Evolutionary conservation across 2,113 vertebrate genomes (phyloP).

Genomic region (Calidris pugnax): DNA sequence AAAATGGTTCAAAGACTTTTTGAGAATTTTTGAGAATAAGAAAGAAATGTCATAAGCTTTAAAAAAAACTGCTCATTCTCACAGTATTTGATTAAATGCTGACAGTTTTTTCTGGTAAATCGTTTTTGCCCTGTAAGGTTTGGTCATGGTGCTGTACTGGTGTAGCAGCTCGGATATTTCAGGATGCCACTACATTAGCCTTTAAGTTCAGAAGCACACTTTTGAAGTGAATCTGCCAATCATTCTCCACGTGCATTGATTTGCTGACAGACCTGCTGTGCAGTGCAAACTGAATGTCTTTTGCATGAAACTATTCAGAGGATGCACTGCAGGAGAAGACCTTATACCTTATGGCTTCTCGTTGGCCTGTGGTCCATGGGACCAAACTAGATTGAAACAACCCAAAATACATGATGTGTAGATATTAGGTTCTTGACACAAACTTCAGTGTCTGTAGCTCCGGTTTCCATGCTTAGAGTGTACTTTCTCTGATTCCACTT

Average conservation of each 20-base stretch:
- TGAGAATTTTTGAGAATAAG: neutral
- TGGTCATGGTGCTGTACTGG: neutral
- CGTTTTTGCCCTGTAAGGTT: neutral
- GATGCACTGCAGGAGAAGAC: neutral
- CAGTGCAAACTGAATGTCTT: neutral
- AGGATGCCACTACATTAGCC: neutral
- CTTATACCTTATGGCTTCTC: neutral
- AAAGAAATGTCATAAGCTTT: neutral
- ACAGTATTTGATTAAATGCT: neutral
- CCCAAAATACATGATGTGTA: neutral
- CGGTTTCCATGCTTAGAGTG: neutral
- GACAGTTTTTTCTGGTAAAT: neutral
- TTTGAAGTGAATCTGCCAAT: neutral
- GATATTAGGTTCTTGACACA: neutral
- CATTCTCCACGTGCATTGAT: neutral
- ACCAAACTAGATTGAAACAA: fast-evolving
- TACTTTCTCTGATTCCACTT: neutral
- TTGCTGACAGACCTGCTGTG: neutral
- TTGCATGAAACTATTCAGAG: neutral
- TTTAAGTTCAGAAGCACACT: neutral
- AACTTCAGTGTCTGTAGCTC: neutral
- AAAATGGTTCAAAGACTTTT: neutral
- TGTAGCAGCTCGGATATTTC: neutral
- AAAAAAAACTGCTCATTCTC: neutral
- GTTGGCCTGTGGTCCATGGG: neutral